These are phyloP conservation scores for Rhabdomys pumilio DNA, from an alignment of 2,797 vertebrate genomes.

Conservation along the genomic window DNA sequence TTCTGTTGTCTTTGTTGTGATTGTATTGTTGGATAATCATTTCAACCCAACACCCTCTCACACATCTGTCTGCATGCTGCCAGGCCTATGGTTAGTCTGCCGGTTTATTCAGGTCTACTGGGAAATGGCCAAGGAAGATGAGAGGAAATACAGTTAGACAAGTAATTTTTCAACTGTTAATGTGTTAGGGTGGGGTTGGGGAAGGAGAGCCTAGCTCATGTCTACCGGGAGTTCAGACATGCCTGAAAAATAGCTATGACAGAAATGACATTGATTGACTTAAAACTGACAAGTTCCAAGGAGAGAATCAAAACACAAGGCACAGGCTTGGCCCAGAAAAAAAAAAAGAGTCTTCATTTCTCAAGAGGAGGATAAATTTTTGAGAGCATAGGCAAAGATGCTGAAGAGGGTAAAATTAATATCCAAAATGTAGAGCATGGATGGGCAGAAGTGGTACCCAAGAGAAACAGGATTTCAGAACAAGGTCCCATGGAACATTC, in stretches of 20 bases:
- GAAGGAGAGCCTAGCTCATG: not conserved
- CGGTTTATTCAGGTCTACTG: not conserved
- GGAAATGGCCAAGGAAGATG: not conserved
- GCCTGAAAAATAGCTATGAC: not conserved
- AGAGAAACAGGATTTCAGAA: not conserved
- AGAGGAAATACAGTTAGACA: not conserved
- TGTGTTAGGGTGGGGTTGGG: rapidly evolving
- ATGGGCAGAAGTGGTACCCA: not conserved
- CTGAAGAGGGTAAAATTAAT: not conserved
- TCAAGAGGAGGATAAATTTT: not conserved
- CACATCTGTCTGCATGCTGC: not conserved
- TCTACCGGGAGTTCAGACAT: conserved; percentile 25
- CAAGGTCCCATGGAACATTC: not conserved
- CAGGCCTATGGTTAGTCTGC: not conserved
- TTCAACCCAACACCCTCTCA: not conserved
- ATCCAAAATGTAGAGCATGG: not conserved
- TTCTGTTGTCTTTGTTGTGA: not conserved
- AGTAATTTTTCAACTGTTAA: conserved; percentile 12
- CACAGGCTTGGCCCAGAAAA: not conserved
- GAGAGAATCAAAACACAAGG: not conserved
- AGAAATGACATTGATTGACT: not conserved
- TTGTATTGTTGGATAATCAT: not conserved
- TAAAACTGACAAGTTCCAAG: not conserved
- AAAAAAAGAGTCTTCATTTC: not conserved
- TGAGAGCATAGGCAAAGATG: not conserved